Evolutionary conservation across 2,888 invertebrate species (phyloP).

Genomic region (Steinernema carpocapsae): DNA sequence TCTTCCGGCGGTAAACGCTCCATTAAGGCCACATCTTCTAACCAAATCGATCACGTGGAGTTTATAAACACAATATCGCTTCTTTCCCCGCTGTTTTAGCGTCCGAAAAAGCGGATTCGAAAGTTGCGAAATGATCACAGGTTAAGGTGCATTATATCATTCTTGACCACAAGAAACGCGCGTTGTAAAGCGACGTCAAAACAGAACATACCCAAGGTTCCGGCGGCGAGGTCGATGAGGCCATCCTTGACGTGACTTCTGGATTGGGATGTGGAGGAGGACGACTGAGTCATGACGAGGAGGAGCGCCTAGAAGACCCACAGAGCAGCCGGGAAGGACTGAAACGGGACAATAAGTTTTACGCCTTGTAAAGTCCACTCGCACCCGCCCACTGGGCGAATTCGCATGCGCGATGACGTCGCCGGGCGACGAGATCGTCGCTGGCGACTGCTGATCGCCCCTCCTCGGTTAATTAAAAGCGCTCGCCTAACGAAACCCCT

Average conservation of each 20-base stretch:
- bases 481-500: neutral
- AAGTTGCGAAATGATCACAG: too few relatives aligned
- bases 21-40: too few relatives aligned
- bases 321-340: neutral
- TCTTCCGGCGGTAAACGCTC: too few relatives aligned
- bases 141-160: too few relatives aligned
- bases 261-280: neutral
- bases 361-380: neutral
- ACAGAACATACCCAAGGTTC: conserved; percentile 59
- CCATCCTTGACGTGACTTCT: conserved; percentile 58
- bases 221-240: conserved; percentile 66
- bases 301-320: neutral
- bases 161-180: too few relatives aligned
- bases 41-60: neutral
- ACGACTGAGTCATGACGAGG: neutral
- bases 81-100: neutral
- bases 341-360: neutral
- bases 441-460: neutral
- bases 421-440: conserved; percentile 1
- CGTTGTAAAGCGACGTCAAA: too few relatives aligned
- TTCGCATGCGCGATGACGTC: conserved; percentile 1
- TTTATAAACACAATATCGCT: neutral
- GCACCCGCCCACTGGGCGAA: conserved; percentile 23
- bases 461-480: conserved; percentile 16
- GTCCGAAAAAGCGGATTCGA: conserved; percentile 27